These are phyloP conservation scores for Dendrocincla tyrannina DNA, from an alignment of 2,797 vertebrate species.

Conservation along the genomic window DNA sequence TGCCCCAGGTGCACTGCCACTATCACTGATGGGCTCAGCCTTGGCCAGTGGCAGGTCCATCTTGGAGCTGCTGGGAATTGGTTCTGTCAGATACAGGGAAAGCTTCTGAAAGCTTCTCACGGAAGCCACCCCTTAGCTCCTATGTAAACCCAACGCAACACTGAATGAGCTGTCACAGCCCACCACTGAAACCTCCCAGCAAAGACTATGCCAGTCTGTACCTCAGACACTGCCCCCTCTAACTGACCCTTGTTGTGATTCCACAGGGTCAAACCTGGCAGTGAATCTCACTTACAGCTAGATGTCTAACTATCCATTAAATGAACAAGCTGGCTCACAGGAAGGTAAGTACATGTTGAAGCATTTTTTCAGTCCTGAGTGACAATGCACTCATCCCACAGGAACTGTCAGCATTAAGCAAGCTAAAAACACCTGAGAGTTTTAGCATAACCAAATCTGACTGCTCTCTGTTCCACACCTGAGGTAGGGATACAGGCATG, in stretches of 20 bases:
- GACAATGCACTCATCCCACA: too few species aligned
- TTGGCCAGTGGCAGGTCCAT: neutral
- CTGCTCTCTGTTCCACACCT: accelerated
- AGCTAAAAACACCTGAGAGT: neutral
- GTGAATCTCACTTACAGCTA: neutral
- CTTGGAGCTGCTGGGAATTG: neutral
- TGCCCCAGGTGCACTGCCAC: neutral
- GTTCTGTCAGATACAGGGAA: neutral
- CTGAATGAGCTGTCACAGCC: neutral
- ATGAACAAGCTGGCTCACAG: neutral
- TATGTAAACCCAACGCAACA: neutral
- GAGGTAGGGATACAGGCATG: neutral
- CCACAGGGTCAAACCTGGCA: neutral
- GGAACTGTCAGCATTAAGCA: neutral
- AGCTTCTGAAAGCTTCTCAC: neutral
- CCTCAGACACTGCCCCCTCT: neutral
- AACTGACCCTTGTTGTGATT: neutral
- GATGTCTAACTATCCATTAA: neutral
- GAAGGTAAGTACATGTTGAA: neutral
- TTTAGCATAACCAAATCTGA: neutral
- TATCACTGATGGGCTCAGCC: neutral
- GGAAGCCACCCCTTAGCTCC: neutral
- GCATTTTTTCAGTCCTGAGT: neutral
- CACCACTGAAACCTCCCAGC: neutral
- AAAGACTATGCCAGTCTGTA: neutral